A percentile compares a stretch with the other conserved stretches of the same genome.
phyloP scores from a whole-genome alignment of 2,113 vertebrate genomes.

The Microcebus murinus region DNA sequence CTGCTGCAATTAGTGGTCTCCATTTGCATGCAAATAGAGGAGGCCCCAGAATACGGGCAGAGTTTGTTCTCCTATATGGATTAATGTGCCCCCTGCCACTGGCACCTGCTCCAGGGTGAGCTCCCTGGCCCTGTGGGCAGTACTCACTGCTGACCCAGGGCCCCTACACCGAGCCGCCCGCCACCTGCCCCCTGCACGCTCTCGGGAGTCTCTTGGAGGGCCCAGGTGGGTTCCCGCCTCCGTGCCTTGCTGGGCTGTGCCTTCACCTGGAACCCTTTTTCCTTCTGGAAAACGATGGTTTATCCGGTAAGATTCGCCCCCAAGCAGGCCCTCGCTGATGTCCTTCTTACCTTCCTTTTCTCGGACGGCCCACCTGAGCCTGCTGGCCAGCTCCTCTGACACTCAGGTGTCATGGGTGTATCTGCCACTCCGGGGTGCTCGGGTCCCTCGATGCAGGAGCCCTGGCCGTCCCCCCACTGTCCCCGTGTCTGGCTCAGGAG shows the following conservation, averaged over 20 bases:
- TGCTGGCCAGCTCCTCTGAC: neutral
- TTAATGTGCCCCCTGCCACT: neutral
- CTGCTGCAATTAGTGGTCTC: neutral
- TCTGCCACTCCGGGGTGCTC: neutral
- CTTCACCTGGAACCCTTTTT: neutral
- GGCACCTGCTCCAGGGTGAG: neutral
- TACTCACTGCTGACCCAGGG: neutral
- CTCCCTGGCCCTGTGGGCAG: neutral
- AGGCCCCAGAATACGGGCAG: neutral
- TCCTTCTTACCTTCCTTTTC: neutral
- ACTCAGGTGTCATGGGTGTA: neutral
- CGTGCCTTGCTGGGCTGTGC: neutral
- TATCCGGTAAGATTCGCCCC: neutral
- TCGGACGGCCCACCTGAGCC: neutral
- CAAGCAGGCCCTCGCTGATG: no score
- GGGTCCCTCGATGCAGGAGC: neutral
- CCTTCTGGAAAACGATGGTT: neutral
- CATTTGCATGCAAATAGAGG: neutral
- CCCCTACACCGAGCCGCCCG: neutral
- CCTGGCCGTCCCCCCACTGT: neutral
- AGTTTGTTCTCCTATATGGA: neutral
- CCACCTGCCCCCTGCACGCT: accelerated
- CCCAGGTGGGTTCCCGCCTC: accelerated
- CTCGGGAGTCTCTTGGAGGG: neutral
- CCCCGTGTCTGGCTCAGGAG: neutral